Base-by-base conservation (phyloP, 1,140 invertebrate genomes). In the Triops cancriformis region DNA sequence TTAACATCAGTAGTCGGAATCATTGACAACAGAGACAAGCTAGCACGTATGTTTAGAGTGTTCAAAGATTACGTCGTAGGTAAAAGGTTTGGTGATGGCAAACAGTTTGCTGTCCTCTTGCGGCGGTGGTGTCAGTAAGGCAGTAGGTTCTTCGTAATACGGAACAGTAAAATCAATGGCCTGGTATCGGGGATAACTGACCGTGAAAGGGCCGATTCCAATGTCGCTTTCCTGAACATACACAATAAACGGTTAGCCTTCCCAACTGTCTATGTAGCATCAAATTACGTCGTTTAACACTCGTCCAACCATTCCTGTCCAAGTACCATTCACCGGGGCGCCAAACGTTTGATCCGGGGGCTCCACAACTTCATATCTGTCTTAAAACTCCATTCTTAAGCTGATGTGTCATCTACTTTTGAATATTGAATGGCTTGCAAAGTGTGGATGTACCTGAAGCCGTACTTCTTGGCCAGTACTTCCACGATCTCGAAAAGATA, bases 11-110 rank as follows among this genome's bases (percentile, higher is more conserved):
- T n/a, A n/a, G n/a, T n/a, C n/a, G n/a, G n/a, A n/a, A n/a, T n/a
- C n/a, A n/a, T n/a, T n/a, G n/a, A n/a, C n/a, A n/a, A n/a, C n/a
- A n/a, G n/a, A n/a, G n/a, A n/a, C n/a, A n/a, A n/a, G n/a, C n/a
- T n/a, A n/a, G n/a, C n/a, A n/a, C n/a, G n/a, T 1, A 27, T 26
- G 28, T 76, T 14, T n/a, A 42, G 11, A 64, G 26, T 10, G 64
- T 10, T 64, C 28, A 74, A 37, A 37, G 7, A 37, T 37, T 26
- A 79, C 79, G 73, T 79, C 28, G 9, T 72, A 78, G 14, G 76
- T 73, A 51, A 80, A 80, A 73, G 79, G 79, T n/a, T 73, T 73
- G 26, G 76, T 31, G 28, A 80, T 76, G 18, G 79, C 74, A 41
- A 72, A 45, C 27, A 76, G n/a, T 27, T 79, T 75, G 74, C 64